Base-by-base conservation (phyloP, 2,797 vertebrate genomes). In the Danio albolineatus region DNA sequence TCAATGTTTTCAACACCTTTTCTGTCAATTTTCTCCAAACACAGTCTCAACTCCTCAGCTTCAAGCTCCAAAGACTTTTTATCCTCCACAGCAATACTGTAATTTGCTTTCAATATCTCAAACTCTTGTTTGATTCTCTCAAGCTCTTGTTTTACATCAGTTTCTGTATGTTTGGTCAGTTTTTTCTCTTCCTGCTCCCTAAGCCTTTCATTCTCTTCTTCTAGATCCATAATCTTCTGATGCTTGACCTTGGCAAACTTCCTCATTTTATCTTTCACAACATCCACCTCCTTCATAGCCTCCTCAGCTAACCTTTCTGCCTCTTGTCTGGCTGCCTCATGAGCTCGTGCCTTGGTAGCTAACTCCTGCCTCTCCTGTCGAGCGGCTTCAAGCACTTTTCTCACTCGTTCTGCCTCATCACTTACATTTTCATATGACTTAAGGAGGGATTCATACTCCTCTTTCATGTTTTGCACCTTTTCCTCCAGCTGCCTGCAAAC, bases 221-320 rank as follows among this genome's bases (percentile, higher is more conserved):
- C 98, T 0, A 99, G 84, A 59, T 99, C 97, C 82, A 95, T 78
- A 76, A 99, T 99, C 88, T 99, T 99, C 83, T 97, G 96, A 85
- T 99, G 98, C 87, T 99, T 99, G 7, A 95, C 94, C 89, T 98
- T 99, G 49, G 94, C 96, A 86, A 98, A 98, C 90, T 97, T 99
- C 70, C 98, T 95, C 96, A 98, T 99, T 86, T 98, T 99, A 83
- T 99, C 98, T 84, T 95, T 98, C 85, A 98, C 95, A 10, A 84
- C 85, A 21, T 96, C 93, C 59, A 98, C 95, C 82, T 99, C 97
- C 61, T 94, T 95, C 71, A 90, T 93, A 0, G 95, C 89, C 76
- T 96, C 96, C 71, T 94, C 92, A 0, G 95, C 89, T 73, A 93
- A 94, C 17, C 89, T 92, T 57, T 98, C 93, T 0, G 89, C 89